phyloP scores from a whole-genome alignment of 2,888 invertebrate genomes.

The Halictus quadricinctus region DNA sequence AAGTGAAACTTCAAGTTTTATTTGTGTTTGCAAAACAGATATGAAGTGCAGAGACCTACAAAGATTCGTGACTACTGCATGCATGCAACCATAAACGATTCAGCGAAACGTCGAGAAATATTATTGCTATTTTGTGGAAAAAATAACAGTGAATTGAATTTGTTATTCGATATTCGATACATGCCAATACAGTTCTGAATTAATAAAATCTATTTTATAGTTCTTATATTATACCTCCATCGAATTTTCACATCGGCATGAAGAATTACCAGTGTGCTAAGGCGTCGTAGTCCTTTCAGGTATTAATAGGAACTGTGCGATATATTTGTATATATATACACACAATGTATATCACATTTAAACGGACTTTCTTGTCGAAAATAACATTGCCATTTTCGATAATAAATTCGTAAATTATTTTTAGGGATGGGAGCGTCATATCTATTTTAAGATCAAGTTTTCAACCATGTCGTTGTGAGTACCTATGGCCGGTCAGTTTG shows the following conservation, averaged over 20 bases:
- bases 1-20: constrained; percentile 5
- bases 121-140: neutral
- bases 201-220: neutral
- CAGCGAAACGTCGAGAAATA: neutral
- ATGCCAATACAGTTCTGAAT: neutral
- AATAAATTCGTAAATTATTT: constrained; percentile 7
- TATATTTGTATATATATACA: neutral
- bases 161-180: no score
- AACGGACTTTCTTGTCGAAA: constrained; percentile 6
- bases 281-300: constrained; percentile 22
- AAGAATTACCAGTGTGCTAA: constrained; percentile 35
- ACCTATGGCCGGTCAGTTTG: neutral
- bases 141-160: no score
- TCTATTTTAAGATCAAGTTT: neutral
- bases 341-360: neutral
- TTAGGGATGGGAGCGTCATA: neutral
- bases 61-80: neutral
- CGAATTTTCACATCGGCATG: constrained; percentile 8
- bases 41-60: neutral
- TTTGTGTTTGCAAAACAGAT: constrained; percentile 5
- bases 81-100: neutral
- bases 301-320: constrained; percentile 21
- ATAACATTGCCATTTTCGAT: neutral
- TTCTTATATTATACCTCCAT: no score
- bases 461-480: neutral